Evolutionary conservation across 2,113 vertebrate genomes (phyloP).

Genomic region (Caracal caracal): DNA sequence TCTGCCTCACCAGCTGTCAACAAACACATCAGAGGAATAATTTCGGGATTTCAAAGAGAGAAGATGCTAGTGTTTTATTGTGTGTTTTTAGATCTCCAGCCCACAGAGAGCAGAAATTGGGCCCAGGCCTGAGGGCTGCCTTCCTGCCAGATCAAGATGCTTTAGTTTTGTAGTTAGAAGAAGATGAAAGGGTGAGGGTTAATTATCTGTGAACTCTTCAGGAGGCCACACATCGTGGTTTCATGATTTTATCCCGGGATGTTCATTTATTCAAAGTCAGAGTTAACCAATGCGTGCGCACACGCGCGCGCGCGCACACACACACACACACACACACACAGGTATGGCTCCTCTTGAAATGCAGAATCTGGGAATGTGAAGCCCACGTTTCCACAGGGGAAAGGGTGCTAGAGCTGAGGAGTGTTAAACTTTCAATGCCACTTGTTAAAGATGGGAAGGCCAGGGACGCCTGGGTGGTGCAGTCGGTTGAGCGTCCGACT

Average conservation of each 20-base stretch:
- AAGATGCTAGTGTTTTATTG: background rate
- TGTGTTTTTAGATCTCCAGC: background rate
- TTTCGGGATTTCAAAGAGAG: conserved; percentile 65
- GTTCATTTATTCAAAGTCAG: background rate
- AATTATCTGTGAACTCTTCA: background rate
- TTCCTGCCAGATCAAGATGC: no score
- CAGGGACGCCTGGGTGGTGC: no score
- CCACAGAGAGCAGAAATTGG: fast-evolving
- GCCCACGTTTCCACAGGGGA: fast-evolving
- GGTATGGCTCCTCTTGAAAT: background rate
- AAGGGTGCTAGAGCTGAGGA: fast-evolving
- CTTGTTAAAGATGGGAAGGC: background rate
- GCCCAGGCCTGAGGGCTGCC: background rate
- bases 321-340: background rate
- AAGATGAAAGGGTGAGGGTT: background rate
- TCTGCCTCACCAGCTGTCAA: conserved; percentile 77
- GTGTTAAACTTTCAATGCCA: background rate
- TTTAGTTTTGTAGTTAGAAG: background rate
- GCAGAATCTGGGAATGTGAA: fast-evolving
- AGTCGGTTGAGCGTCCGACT: no score
- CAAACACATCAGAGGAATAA: conserved; percentile 74
- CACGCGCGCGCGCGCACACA: background rate
- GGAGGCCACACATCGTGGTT: background rate
- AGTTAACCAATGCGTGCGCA: background rate
- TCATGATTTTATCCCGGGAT: background rate